Evolutionary conservation across 2,888 invertebrate species (phyloP).

Genomic region (Aplocera efformata): DNA sequence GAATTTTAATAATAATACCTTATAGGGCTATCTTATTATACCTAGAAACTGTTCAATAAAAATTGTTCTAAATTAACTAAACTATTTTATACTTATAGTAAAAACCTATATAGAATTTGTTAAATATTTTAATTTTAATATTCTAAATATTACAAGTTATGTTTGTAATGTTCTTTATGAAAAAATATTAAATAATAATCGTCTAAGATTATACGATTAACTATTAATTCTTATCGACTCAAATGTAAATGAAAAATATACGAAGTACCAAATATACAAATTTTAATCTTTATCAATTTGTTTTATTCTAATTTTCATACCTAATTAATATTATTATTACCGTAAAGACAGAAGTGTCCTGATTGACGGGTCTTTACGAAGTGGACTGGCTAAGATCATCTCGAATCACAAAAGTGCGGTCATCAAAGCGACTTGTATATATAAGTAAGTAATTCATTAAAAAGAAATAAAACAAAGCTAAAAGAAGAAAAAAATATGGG

Average conservation of each 20-base stretch:
- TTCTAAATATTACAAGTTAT: constrained; percentile 49
- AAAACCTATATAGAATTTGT: constrained; percentile 68
- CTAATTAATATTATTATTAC: too few species aligned
- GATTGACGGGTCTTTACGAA: too few species aligned
- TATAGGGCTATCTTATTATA: constrained; percentile 58
- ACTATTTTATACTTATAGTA: constrained; percentile 57
- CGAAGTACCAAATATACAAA: constrained; percentile 81
- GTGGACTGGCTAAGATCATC: too few species aligned
- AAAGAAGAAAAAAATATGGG: too few species aligned
- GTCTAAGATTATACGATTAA: constrained; percentile 67
- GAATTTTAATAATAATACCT: constrained; percentile 50
- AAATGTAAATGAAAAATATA: constrained; percentile 78
- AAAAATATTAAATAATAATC: constrained; percentile 54
- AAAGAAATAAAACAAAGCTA: too few species aligned
- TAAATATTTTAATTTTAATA: constrained; percentile 61
- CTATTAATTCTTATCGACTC: constrained; percentile 74
- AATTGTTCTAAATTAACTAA: constrained; percentile 62
- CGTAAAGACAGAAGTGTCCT: too few species aligned
- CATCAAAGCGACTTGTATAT: too few species aligned
- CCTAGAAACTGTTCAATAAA: constrained; percentile 72
- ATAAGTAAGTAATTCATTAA: too few species aligned
- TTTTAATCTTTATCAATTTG: constrained; percentile 67
- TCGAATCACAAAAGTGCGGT: too few species aligned
- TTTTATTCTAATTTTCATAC: constrained; percentile 12
- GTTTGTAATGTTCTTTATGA: constrained; percentile 67